A percentile compares a stretch with the other conserved stretches of the same genome.
These are phyloP conservation scores for Trematomus bernacchii DNA, from an alignment of 2,797 vertebrate genomes.

Conservation along the genomic window DNA sequence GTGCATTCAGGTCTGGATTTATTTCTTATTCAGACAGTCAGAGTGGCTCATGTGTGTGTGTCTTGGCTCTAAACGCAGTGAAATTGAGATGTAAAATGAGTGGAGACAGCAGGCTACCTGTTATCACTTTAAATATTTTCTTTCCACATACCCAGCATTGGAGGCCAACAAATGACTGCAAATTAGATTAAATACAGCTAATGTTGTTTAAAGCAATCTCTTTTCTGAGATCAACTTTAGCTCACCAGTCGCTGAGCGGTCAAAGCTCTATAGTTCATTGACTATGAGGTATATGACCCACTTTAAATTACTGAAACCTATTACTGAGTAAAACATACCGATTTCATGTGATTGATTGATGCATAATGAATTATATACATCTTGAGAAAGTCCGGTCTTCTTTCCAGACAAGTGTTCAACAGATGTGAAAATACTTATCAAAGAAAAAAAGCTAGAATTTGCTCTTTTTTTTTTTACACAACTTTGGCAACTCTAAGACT, in stretches of 20 bases:
- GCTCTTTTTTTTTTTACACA: conserved; percentile 4
- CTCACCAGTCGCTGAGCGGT: conserved; percentile 49
- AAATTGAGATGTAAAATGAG: conserved; percentile 82
- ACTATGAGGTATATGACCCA: conserved; percentile 22
- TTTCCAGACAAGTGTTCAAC: conserved; percentile 41
- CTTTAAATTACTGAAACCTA: conserved; percentile 38
- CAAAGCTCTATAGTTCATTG: conserved; percentile 42
- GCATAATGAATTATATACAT: conserved; percentile 33
- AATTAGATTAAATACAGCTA: conserved; percentile 83
- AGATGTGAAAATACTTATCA: conserved; percentile 36
- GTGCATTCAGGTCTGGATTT: conserved; percentile 42
- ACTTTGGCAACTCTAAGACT: background rate
- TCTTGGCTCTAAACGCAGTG: conserved; percentile 73
- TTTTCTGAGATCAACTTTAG: conserved; percentile 37
- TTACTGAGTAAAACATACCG: conserved; percentile 38
- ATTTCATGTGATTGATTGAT: conserved; percentile 30
- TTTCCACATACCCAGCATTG: conserved; percentile 82
- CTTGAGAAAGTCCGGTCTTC: conserved; percentile 13
- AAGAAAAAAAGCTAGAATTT: conserved; percentile 16
- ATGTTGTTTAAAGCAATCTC: conserved; percentile 70
- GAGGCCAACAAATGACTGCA: conserved; percentile 85
- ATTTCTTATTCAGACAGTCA: conserved; percentile 61
- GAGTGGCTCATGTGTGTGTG: conserved; percentile 69
- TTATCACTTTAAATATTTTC: conserved; percentile 90
- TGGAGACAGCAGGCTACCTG: conserved; percentile 81